These are phyloP conservation scores for Sciaenops ocellatus DNA, from an alignment of 2,797 vertebrate species.

Conservation along the genomic window DNA sequence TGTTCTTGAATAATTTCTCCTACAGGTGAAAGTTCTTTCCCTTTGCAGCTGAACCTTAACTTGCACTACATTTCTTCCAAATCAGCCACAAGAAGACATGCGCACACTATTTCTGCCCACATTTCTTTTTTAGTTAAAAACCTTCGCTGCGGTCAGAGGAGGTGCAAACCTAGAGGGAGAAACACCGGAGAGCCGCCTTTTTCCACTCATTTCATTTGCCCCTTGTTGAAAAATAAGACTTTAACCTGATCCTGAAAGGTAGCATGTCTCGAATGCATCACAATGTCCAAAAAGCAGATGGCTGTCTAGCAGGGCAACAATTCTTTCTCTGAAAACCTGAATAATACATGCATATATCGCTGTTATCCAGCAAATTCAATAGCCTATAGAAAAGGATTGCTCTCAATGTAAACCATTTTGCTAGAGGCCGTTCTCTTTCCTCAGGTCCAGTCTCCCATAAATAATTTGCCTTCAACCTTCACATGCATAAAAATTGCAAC, in stretches of 20 bases:
- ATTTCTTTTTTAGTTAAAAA: constrained; percentile 38
- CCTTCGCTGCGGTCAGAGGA: constrained; percentile 13
- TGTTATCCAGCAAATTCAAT: constrained; percentile 77
- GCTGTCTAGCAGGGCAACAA: constrained; percentile 68
- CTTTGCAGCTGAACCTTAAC: constrained; percentile 43
- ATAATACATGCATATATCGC: constrained; percentile 82
- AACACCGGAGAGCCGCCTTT: background rate
- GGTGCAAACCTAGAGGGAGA: constrained; percentile 27
- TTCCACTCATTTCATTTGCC: constrained; percentile 64
- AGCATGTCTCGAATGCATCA: constrained; percentile 75
- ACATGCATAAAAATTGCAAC: constrained; percentile 87
- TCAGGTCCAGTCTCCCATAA: constrained; percentile 80
- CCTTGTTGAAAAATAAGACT: constrained; percentile 76
- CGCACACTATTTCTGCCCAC: constrained; percentile 26
- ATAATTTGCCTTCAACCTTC: constrained; percentile 86
- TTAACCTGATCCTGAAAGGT: constrained; percentile 75
- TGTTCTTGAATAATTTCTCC: constrained; percentile 77
- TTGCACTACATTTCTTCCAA: constrained; percentile 38
- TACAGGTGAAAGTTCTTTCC: constrained; percentile 74
- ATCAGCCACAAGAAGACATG: constrained; percentile 26
- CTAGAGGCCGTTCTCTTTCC: constrained; percentile 72
- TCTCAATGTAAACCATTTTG: constrained; percentile 80
- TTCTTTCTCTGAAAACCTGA: constrained; percentile 74
- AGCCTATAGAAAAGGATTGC: constrained; percentile 78
- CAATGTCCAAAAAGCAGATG: constrained; percentile 76